Evolutionary conservation across 2,888 invertebrate species (phyloP).

Genomic region (Heterodera filipjevi): DNA sequence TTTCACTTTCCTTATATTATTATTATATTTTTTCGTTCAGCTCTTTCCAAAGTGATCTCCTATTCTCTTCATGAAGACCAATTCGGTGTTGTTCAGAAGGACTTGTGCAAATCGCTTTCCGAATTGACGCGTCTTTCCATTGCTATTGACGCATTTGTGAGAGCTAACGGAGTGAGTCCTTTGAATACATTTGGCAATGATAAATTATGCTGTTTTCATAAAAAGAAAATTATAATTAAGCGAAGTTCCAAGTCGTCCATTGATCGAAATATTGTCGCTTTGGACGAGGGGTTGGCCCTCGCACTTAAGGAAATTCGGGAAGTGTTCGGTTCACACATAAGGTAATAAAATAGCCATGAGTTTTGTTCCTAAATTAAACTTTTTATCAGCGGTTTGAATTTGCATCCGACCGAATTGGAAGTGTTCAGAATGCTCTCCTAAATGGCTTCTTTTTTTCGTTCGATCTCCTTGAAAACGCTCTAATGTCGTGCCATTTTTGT

Average conservation of each 20-base stretch:
- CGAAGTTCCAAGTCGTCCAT: neutral
- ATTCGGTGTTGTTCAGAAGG: constrained; percentile 35
- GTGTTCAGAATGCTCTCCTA: constrained; percentile 19
- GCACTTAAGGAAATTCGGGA: constrained; percentile 21
- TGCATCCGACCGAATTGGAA: constrained; percentile 25
- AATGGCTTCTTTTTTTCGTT: constrained; percentile 1
- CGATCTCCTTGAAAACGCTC: constrained; percentile 14
- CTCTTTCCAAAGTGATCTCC: constrained; percentile 20
- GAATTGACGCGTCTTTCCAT: constrained; percentile 29
- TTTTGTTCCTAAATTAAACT: neutral
- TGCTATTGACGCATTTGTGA: constrained; percentile 34
- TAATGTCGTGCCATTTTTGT: neutral
- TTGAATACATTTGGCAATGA: no score
- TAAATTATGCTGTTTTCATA: no score
- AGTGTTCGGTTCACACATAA: constrained; percentile 19
- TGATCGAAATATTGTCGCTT: neutral
- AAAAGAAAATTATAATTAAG: no score
- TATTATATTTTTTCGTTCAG: constrained; percentile 7
- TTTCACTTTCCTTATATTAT: neutral
- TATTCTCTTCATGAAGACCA: constrained; percentile 30
- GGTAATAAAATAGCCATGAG: neutral
- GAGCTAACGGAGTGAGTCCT: constrained; percentile 25
- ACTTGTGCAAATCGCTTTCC: constrained; percentile 23
- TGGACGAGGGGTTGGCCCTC: constrained; percentile 16
- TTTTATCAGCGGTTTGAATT: constrained; percentile 15